Conservation (phyloP, 1,140 invertebrate genomes). For the Drosophila kanapiae region DNA sequence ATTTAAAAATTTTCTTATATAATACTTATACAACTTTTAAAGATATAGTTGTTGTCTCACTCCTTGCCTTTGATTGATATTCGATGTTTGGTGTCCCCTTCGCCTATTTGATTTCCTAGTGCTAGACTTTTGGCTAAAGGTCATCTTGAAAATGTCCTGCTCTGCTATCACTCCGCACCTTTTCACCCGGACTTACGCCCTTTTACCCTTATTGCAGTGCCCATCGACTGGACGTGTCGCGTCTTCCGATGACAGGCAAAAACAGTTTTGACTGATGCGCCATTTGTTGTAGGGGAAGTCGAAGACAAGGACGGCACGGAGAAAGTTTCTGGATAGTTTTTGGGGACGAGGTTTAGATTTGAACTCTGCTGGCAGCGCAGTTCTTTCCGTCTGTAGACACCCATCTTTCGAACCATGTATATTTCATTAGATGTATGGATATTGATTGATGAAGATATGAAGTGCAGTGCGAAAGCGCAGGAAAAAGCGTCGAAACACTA, state of each 20-base stretch:
- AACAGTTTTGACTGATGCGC: slow-evolving; percentile 81
- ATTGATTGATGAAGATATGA: slow-evolving; percentile 73
- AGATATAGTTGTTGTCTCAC: too few relatives aligned
- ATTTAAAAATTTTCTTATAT: too few relatives aligned
- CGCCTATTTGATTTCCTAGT: background rate
- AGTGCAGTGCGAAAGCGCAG: slow-evolving; percentile 21
- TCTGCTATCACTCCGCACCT: slow-evolving; percentile 5
- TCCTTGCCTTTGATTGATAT: background rate
- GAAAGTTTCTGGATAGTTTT: slow-evolving; percentile 55
- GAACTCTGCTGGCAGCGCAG: slow-evolving; percentile 48
- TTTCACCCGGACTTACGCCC: slow-evolving; percentile 9
- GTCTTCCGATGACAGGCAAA: slow-evolving; percentile 77
- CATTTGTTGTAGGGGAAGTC: slow-evolving; percentile 59
- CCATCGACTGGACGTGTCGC: slow-evolving; percentile 62
- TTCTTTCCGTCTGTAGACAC: slow-evolving; percentile 30
- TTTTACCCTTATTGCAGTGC: slow-evolving; percentile 9
- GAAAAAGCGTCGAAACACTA: slow-evolving; percentile 9
- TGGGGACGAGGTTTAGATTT: slow-evolving; percentile 55
- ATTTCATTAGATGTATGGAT: slow-evolving; percentile 66
- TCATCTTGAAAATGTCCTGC: slow-evolving; percentile 21
- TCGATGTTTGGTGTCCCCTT: too few relatives aligned
- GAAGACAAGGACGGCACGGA: background rate
- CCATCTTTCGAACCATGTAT: slow-evolving; percentile 51
- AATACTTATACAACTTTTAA: too few relatives aligned
- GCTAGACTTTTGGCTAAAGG: background rate